A percentile compares a stretch with the other conserved stretches of the same genome.
Evolutionary conservation across 2,113 vertebrate genomes (phyloP).

Genomic region (Asarcornis scutulata): DNA sequence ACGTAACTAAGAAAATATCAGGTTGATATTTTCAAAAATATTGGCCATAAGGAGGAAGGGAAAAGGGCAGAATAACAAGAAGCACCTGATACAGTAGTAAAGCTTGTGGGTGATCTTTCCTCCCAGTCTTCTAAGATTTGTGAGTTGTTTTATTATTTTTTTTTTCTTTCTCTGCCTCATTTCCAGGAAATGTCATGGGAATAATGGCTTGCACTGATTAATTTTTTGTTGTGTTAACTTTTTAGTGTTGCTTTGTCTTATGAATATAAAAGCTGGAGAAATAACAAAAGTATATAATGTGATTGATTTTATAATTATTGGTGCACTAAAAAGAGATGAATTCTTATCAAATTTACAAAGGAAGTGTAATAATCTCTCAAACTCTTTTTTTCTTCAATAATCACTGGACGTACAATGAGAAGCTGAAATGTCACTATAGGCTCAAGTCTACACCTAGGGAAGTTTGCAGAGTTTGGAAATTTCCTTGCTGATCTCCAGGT

Average conservation of each 20-base stretch:
- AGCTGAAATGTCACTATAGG: not conserved
- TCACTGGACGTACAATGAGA: not conserved
- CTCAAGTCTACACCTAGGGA: not conserved
- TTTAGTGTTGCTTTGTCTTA: not conserved
- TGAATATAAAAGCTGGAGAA: not conserved
- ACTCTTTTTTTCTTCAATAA: not conserved
- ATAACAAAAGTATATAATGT: not conserved
- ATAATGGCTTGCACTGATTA: not conserved
- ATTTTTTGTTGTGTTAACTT: not conserved
- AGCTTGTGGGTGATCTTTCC: not conserved
- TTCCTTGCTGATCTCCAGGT: not conserved
- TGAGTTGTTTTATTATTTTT: not conserved
- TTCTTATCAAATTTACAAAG: not conserved
- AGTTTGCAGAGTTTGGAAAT: not conserved
- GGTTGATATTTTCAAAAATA: not conserved
- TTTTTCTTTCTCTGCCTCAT: not conserved
- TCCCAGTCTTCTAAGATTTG: not conserved
- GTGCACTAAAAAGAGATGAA: not conserved
- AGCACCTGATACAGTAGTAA: not conserved
- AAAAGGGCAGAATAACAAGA: not conserved
- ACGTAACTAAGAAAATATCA: not conserved
- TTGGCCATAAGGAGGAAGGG: not conserved
- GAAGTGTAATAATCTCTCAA: not conserved
- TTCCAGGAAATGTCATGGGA: not conserved
- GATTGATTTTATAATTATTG: conserved; percentile 10